Evolutionary conservation across 2,888 invertebrate genomes (phyloP).

Genomic region (Lithophane ornitopus): DNA sequence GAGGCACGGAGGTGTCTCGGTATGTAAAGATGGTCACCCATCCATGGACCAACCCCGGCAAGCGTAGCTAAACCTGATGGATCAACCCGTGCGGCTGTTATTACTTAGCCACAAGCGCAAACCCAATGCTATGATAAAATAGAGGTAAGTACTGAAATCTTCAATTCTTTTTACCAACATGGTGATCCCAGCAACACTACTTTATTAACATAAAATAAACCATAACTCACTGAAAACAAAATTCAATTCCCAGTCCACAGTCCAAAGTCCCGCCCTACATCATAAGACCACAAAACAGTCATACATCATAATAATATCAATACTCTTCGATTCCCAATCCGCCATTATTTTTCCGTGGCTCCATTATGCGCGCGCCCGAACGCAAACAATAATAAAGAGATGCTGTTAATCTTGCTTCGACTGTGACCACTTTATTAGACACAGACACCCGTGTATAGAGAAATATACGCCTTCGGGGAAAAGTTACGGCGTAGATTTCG

Average conservation of each 20-base stretch:
- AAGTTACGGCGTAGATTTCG: slow-evolving; percentile 73
- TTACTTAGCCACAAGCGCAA: too few relatives aligned
- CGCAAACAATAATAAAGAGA: slow-evolving; percentile 86
- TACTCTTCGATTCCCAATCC: slow-evolving; percentile 53
- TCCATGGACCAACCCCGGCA: too few relatives aligned
- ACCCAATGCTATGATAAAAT: background rate
- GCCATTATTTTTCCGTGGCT: slow-evolving; percentile 54
- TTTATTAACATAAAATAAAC: background rate
- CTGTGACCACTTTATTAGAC: slow-evolving; percentile 90
- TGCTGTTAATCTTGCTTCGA: slow-evolving; percentile 89
- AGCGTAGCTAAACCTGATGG: too few relatives aligned
- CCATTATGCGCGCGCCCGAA: slow-evolving; percentile 75
- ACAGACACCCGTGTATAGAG: slow-evolving; percentile 85
- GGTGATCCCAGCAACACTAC: background rate
- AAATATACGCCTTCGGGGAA: slow-evolving; percentile 87
- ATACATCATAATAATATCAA: slow-evolving; percentile 61
- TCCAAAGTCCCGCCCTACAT: slow-evolving; percentile 9
- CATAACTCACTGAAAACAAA: slow-evolving; percentile 16
- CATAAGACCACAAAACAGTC: slow-evolving; percentile 38
- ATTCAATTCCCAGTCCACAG: slow-evolving; percentile 17
- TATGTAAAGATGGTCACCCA: too few relatives aligned
- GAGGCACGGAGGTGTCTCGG: too few relatives aligned
- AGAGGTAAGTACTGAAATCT: background rate
- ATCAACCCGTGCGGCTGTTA: too few relatives aligned
- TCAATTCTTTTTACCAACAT: background rate